Evolutionary conservation across 2,113 vertebrate species (phyloP), one percentile per base, ranked within the genome.

Genomic region (Myotis davidii): DNA sequence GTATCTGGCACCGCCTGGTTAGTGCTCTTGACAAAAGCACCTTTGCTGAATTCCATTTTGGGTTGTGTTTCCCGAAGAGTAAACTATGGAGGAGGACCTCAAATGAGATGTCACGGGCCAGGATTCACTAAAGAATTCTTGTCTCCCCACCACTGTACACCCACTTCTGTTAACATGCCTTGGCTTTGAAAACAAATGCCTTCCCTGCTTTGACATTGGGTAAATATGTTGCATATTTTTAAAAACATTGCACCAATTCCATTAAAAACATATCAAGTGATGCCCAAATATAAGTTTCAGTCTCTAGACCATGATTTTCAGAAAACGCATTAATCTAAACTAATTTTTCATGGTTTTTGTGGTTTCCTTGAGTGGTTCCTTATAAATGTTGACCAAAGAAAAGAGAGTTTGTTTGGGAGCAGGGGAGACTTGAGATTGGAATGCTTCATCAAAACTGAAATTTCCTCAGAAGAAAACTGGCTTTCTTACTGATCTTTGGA

Each of bases 341-440:
- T 94, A 97, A 94, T 97, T 97, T 96, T 97, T 96, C 88, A 96
- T 83, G 94, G 92, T 92, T 96, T 94, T 48, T 64, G 85, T 96
- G 88, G 96, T 96, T 96, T 96, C 67, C 73, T 82, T 94, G 92
- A 94, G 56, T 78, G 79, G 67, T 45, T 90, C 72, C 69, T 94
- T 94, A 73, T 61, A 92, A 69, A 86, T 91, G 86, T 69, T 16
- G 25, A 90, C 65, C 85, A 90, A 94, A 94, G 92, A 45, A 86
- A 94, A 95, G 59, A 76, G 52, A 48, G 70, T 39, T 56, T 73
- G 67, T 92, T 97, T 95, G 90, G 87, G 92, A 72, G 12, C 72
- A 67, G 72, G 32, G 27, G 14, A 50, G 67, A 81, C 65, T 90
- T 79, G 72, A 48, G 37, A 78, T 8, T 45, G 67, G 88, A 95